Evolutionary conservation across 2,888 invertebrate genomes (phyloP).

Genomic region (Imbricaverruca yamaguchii): DNA sequence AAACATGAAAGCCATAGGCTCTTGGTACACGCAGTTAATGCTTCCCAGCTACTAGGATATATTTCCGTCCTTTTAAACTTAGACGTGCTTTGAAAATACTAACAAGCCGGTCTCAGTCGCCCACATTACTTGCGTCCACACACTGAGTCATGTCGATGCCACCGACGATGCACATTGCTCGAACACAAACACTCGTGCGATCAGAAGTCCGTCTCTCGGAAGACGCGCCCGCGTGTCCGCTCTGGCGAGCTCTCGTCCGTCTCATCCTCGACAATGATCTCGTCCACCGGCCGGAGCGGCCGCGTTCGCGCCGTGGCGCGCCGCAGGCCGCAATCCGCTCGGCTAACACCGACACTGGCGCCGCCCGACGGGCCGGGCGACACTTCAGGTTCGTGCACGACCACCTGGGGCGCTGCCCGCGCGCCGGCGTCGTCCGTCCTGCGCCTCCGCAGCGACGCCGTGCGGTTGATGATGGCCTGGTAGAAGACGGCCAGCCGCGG

Average conservation of each 20-base stretch:
- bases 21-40: too few relatives aligned
- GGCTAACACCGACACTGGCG: background rate
- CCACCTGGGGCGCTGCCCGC: constrained; percentile 11
- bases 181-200: too few relatives aligned
- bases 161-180: too few relatives aligned
- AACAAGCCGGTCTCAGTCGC: too few relatives aligned
- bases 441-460: background rate
- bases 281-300: background rate
- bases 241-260: background rate
- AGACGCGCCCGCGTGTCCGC: background rate
- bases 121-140: too few relatives aligned
- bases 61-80: too few relatives aligned
- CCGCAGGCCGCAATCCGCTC: background rate
- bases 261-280: background rate
- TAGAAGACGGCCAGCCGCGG: constrained; percentile 4
- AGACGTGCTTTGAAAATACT: too few relatives aligned
- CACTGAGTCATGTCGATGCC: too few relatives aligned
- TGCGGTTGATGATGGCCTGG: constrained; percentile 14
- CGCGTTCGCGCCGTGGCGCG: background rate
- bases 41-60: too few relatives aligned
- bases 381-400: background rate
- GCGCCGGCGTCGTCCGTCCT: background rate
- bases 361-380: background rate
- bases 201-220: background rate
- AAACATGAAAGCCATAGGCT: too few relatives aligned